These are phyloP conservation scores for Cephalopterus ornatus DNA, from an alignment of 2,113 vertebrate genomes.

Conservation along the genomic window DNA sequence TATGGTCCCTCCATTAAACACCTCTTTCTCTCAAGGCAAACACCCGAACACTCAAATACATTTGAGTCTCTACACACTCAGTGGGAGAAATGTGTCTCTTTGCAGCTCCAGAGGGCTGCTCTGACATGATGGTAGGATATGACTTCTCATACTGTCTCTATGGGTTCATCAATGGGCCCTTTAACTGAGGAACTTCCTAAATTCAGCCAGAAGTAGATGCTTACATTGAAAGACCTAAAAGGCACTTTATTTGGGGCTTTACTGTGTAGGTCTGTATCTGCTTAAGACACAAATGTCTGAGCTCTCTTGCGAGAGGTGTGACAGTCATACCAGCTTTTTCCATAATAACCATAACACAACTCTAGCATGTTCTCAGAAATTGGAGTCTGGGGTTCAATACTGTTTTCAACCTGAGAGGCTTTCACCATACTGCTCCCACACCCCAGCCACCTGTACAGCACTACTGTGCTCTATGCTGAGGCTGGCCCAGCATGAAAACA, in stretches of 20 bases:
- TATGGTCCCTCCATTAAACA: background rate
- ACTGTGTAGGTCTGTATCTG: background rate
- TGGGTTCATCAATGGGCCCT: rapidly evolving
- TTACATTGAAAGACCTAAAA: background rate
- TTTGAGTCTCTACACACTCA: background rate
- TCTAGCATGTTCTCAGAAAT: background rate
- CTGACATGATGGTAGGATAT: background rate
- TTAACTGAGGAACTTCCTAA: rapidly evolving
- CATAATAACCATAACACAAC: background rate
- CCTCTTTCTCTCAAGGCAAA: background rate
- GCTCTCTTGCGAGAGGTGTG: background rate
- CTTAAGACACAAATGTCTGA: background rate
- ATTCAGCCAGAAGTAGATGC: background rate
- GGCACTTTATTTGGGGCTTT: background rate
- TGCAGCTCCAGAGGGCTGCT: background rate
- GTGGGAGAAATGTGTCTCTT: rapidly evolving
- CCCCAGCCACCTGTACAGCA: background rate
- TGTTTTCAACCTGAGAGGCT: background rate
- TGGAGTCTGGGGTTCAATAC: background rate
- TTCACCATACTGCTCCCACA: background rate
- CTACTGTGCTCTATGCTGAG: background rate
- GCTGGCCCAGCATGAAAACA: background rate
- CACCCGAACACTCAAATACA: background rate
- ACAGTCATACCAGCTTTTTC: background rate
- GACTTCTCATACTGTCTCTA: background rate